These are phyloP conservation scores for Pangasius macronema DNA, from an alignment of 2,797 vertebrate species.

Conservation along the genomic window DNA sequence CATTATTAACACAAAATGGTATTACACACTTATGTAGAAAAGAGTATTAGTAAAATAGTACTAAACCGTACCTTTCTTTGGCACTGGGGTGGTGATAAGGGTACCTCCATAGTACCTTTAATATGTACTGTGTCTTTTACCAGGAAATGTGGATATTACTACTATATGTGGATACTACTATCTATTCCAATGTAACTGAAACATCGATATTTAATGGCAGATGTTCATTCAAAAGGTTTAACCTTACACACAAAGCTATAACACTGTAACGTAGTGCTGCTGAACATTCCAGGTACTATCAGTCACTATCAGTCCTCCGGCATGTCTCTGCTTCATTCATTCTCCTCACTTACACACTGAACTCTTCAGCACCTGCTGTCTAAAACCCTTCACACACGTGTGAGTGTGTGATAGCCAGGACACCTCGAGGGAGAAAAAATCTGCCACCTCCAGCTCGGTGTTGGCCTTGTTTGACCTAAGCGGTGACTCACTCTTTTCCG, in stretches of 20 bases:
- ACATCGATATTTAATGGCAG: background rate
- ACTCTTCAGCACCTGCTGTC: slow-evolving; percentile 21
- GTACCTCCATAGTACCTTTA: background rate
- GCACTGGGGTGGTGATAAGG: background rate
- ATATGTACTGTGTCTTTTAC: background rate
- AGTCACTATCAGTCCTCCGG: slow-evolving; percentile 18
- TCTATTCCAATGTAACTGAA: background rate
- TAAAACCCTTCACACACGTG: slow-evolving; percentile 25
- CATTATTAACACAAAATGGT: background rate
- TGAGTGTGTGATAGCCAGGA: slow-evolving; percentile 16
- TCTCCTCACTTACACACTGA: slow-evolving; percentile 22
- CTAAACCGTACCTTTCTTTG: background rate
- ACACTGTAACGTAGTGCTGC: background rate
- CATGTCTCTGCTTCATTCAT: slow-evolving; percentile 18
- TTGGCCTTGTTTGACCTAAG: slow-evolving; percentile 26
- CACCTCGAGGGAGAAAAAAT: background rate
- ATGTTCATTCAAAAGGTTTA: slow-evolving; percentile 2
- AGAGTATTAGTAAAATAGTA: background rate
- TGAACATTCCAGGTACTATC: background rate
- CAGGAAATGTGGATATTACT: background rate
- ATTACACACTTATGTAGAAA: background rate
- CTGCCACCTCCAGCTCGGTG: background rate
- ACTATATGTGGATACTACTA: background rate
- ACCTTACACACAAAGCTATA: slow-evolving; percentile 11
- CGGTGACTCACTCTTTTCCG: slow-evolving; percentile 14